Base-by-base conservation (phyloP, 2,888 invertebrate species). In the Monoplex corrugatus region DNA sequence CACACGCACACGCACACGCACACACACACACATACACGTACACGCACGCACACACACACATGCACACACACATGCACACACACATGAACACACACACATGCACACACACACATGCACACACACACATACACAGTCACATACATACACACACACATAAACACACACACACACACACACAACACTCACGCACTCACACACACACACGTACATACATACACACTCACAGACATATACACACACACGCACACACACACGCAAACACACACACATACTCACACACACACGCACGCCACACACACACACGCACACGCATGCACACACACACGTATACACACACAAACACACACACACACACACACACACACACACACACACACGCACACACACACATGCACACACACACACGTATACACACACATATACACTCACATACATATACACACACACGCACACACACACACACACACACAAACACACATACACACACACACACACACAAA, bases 271-370 rank as follows among this genome's bases (percentile, higher is more conserved):
- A 23, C 57, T 57, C 57, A 19, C 57, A 19, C 16, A 23, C 23
- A 23, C 13, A 57, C 57, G 23, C 57, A 57, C 16, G 23, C 13
- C 57, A 23, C 57, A 57, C 57, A 23, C 23, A 23, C 16, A 19
- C 57, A 57, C 16, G 57, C 13, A 57, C 57, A 57, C 57, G n/a
- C 1, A 75, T n/a, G n/a, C 19, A 86, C 28, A 86, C 72, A 86
- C 43, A 72, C 72, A 86, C 43, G 68, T n/a, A 86, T n/a, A 86
- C 72, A 68, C 43, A 86, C 72, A 86, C 32, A 72, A 35, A 86
- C 43, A 86, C 72, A 68, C 43, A 68, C 72, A 68, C n/a, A 86
- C 72, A 86, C 43, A 86, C 72, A 86, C 43, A 86, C 38, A 84
- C 57, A 84, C 28, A 84, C 43, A 84, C 50, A 43, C 43, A 82